Conservation (phyloP, 1,140 invertebrate species). For the Coelopa frigida region DNA sequence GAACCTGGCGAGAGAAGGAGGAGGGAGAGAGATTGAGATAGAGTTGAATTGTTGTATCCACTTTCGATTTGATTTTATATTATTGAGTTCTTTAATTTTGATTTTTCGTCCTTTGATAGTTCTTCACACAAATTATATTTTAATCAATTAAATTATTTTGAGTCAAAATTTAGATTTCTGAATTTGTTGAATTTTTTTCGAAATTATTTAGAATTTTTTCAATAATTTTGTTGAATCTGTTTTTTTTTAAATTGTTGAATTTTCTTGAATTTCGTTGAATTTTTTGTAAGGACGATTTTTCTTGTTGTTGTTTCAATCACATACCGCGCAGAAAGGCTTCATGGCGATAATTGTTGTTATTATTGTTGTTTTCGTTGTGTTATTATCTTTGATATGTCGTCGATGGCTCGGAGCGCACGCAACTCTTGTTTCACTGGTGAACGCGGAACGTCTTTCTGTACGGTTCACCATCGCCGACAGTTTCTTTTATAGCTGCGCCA, state of each 20-base stretch:
- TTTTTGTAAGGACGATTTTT: slow-evolving; percentile 2
- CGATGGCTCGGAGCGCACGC: too few species aligned
- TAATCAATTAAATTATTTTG: neutral
- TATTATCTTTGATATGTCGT: too few species aligned
- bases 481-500: slow-evolving; percentile 40
- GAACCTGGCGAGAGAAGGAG: slow-evolving; percentile 21
- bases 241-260: slow-evolving; percentile 5
- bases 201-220: neutral
- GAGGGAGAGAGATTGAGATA: neutral
- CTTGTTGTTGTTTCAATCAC: slow-evolving; percentile 9
- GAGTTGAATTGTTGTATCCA: too few species aligned
- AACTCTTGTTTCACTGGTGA: slow-evolving; percentile 20
- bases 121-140: neutral
- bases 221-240: neutral
- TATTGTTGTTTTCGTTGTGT: slow-evolving; percentile 23
- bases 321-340: slow-evolving; percentile 42
- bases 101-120: neutral
- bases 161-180: slow-evolving; percentile 2
- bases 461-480: slow-evolving; percentile 38
- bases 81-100: neutral
- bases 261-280: slow-evolving; percentile 5
- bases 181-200: slow-evolving; percentile 1
- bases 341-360: too few species aligned
- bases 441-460: slow-evolving; percentile 43
- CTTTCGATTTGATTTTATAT: neutral